These are phyloP conservation scores for Aegithalos caudatus DNA, from an alignment of 2,113 vertebrate genomes.

Conservation along the genomic window DNA sequence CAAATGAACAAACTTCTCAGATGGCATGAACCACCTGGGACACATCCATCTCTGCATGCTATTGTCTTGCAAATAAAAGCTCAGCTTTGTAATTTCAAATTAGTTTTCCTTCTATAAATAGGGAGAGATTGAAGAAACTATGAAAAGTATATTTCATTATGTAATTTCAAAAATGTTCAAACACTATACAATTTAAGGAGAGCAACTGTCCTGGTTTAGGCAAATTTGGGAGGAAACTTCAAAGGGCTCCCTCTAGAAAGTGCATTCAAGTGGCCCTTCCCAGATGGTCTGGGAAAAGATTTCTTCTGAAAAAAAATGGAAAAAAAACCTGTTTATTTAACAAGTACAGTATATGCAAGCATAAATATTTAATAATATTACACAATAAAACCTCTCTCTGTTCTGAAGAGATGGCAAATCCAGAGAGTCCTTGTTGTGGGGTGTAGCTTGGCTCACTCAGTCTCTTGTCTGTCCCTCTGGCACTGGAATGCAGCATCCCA, in stretches of 20 bases:
- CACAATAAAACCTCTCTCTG: accelerated
- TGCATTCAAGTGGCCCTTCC: neutral
- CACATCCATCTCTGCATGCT: neutral
- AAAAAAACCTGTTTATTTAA: neutral
- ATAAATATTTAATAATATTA: neutral
- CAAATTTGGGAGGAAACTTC: neutral
- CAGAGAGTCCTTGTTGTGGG: neutral
- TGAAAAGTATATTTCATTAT: neutral
- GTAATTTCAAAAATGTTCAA: neutral
- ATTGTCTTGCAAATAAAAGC: neutral
- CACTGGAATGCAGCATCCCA: accelerated
- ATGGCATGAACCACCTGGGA: neutral
- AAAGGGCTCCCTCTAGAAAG: neutral
- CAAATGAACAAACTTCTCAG: neutral
- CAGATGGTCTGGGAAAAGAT: neutral
- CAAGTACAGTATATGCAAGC: neutral
- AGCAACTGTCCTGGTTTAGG: neutral
- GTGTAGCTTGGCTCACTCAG: accelerated
- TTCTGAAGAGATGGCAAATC: neutral
- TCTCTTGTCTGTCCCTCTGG: neutral
- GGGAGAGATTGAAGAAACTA: neutral
- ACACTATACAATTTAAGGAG: neutral
- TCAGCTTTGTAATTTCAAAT: neutral
- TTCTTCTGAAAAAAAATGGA: neutral
- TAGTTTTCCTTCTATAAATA: neutral